Percentiles rank a stretch among this genome's conserved stretches.
Conservation (phyloP, 92 coral and sea anemone species). For the Galaxea fascicularis region DNA sequence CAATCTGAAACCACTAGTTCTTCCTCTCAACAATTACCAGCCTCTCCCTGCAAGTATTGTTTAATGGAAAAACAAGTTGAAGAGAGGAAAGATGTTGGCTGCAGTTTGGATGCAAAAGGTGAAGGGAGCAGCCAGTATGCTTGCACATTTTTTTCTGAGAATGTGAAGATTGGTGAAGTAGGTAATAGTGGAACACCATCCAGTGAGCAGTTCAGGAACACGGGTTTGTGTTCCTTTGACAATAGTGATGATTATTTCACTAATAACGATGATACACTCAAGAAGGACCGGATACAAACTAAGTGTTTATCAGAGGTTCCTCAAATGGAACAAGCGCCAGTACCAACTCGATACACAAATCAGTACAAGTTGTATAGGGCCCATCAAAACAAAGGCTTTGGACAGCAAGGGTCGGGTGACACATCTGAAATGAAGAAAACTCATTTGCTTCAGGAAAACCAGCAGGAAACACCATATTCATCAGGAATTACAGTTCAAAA, state of each 20-base stretch:
- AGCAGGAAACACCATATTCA: not conserved
- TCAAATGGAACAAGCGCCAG: not conserved
- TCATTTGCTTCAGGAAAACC: not conserved
- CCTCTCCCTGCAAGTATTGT: not conserved
- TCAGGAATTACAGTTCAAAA: not conserved
- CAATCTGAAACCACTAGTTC: constrained; percentile 4
- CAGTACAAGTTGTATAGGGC: not conserved
- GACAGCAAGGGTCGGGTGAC: not conserved
- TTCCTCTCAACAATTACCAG: not conserved
- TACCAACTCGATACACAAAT: not conserved
- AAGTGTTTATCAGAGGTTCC: not conserved
- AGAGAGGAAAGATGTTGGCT: not conserved
- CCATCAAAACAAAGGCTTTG: not conserved
- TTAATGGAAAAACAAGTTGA: not conserved
- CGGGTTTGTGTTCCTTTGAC: constrained; percentile 35
- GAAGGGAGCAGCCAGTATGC: not conserved
- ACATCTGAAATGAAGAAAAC: not conserved
- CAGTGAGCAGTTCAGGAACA: not conserved
- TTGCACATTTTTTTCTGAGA: not conserved
- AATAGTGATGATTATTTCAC: too few relatives aligned
- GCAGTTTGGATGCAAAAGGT: not conserved
- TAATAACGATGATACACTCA: not conserved
- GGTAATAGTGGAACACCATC: not conserved
- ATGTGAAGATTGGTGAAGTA: not conserved
- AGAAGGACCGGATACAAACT: not conserved